These are phyloP conservation scores for Oreortyx pictus DNA, from an alignment of 2,797 vertebrate species.

Conservation along the genomic window DNA sequence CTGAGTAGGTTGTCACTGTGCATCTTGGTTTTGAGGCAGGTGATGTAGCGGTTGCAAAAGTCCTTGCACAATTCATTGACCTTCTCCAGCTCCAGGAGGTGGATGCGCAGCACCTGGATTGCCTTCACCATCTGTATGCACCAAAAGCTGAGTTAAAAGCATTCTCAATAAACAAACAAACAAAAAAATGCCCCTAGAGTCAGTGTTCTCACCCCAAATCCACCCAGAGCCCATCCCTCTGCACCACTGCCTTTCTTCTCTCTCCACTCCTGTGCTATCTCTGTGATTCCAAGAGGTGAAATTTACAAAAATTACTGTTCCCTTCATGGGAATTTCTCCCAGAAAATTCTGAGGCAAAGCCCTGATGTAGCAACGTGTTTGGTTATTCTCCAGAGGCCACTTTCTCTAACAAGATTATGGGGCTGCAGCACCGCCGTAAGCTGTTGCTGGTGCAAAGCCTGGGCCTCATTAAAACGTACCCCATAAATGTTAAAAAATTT, in stretches of 20 bases:
- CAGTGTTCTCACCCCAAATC: background rate
- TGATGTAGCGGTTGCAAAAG: conserved; percentile 99
- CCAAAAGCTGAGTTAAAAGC: background rate
- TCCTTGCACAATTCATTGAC: conserved; percentile 99
- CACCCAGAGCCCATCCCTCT: background rate
- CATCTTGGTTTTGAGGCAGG: conserved; percentile 99
- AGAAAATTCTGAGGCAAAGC: background rate
- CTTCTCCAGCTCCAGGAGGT: conserved; percentile 97
- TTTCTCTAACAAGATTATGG: conserved; percentile 61
- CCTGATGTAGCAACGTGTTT: background rate
- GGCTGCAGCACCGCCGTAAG: conserved; percentile 58
- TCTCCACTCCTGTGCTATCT: too few relatives aligned
- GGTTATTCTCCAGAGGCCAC: conserved; percentile 58
- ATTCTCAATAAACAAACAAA: background rate
- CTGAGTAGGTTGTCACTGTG: conserved; percentile 99
- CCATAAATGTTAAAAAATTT: conserved; percentile 83
- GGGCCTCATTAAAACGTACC: conserved; percentile 81
- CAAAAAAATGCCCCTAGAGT: background rate
- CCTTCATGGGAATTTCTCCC: background rate
- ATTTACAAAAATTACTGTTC: background rate
- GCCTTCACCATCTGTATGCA: conserved; percentile 94
- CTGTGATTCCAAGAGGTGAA: background rate
- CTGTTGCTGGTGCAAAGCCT: conserved; percentile 75
- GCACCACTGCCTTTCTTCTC: background rate
- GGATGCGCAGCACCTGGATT: conserved; percentile 97